Percentiles rank a stretch among this genome's conserved stretches.
Conservation (phyloP, 2,797 vertebrate species). For the Leucoraja ocellata region DNA sequence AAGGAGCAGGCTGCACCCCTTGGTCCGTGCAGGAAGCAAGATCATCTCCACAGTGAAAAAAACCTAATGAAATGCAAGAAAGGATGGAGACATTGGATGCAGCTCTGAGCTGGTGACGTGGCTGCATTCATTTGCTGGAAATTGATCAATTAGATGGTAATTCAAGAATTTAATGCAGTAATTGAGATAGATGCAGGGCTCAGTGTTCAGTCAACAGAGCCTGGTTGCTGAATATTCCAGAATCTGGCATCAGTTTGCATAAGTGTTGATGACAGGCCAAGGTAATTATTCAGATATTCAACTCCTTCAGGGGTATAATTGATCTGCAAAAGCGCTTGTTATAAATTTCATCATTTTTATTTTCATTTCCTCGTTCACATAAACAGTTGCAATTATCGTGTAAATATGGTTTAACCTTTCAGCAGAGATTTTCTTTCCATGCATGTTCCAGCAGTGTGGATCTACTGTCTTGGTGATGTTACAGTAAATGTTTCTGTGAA, state of each 20-base stretch:
- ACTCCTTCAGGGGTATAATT: constrained; percentile 18
- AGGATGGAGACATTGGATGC: constrained; percentile 18
- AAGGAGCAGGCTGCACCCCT: not conserved
- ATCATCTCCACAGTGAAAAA: not conserved
- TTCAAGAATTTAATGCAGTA: constrained; percentile 15
- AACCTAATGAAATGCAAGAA: constrained; percentile 21
- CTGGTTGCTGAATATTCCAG: constrained; percentile 8
- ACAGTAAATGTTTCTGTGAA: not conserved
- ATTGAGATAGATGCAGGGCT: constrained; percentile 34
- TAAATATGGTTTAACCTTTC: constrained; percentile 27
- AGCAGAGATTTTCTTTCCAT: constrained; percentile 13
- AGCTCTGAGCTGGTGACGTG: not conserved
- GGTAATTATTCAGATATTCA: constrained; percentile 36
- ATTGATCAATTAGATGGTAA: constrained; percentile 38
- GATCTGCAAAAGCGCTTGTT: constrained; percentile 18
- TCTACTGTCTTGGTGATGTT: not conserved
- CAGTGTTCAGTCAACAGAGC: not conserved
- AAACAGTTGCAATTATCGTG: constrained; percentile 34
- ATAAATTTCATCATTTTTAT: constrained; percentile 36
- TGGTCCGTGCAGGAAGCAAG: not conserved
- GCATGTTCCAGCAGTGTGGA: not conserved
- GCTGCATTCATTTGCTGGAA: constrained; percentile 31
- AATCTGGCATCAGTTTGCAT: constrained; percentile 33
- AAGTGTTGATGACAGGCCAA: constrained; percentile 22
- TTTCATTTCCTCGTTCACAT: not conserved